Conservation (phyloP, 2,113 vertebrate genomes). For the Elephantulus edwardii region DNA sequence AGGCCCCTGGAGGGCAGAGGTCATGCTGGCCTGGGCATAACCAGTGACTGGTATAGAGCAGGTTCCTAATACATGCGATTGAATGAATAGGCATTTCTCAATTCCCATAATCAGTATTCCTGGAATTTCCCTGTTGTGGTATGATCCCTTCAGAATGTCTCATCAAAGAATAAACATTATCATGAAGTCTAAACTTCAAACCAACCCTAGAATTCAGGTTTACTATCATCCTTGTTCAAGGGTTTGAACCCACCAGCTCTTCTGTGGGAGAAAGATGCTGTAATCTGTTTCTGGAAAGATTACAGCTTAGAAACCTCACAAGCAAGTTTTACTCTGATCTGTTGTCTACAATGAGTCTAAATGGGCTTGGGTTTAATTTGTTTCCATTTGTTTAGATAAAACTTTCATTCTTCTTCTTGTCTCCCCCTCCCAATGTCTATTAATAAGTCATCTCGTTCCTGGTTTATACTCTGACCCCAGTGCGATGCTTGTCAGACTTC, state of each 20-base stretch:
- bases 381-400: no score
- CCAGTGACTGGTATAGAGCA: neutral
- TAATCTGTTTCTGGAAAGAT: no score
- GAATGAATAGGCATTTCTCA: neutral
- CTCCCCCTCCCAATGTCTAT: neutral
- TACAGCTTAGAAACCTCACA: neutral
- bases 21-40: neutral
- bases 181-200: neutral
- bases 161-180: neutral
- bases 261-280: neutral
- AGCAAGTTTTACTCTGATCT: neutral
- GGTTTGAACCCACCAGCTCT: neutral
- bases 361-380: no score
- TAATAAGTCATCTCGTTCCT: neutral
- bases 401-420: no score
- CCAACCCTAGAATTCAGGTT: neutral
- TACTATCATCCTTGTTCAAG: neutral
- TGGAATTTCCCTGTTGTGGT: neutral
- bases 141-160: neutral
- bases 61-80: neutral
- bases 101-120: neutral
- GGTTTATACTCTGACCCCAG: neutral
- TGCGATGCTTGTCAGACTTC: neutral
- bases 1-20: neutral
- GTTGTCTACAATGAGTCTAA: no score